phyloP scores from a whole-genome alignment of 1,140 invertebrate genomes.

The Aphaenogaster floridana region DNA sequence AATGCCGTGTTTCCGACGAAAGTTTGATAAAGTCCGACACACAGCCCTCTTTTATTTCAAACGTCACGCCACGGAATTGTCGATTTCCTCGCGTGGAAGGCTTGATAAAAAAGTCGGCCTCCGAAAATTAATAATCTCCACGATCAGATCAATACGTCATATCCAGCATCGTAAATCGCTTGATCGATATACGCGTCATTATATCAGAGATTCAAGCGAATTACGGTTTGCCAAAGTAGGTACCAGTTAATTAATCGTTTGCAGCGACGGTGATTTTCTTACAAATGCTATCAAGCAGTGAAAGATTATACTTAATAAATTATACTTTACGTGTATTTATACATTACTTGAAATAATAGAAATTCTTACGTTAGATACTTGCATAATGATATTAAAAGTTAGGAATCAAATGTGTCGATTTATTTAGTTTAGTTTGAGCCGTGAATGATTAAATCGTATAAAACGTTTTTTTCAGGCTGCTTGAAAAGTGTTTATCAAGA shows the following conservation, averaged over 20 bases:
- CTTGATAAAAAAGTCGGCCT: slow-evolving; percentile 18
- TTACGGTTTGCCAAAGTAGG: background rate
- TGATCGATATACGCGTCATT: slow-evolving; percentile 3
- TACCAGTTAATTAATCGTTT: background rate
- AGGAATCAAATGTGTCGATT: background rate
- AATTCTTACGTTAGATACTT: background rate
- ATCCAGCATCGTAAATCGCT: background rate
- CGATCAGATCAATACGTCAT: slow-evolving; percentile 7
- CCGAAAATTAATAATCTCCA: slow-evolving; percentile 30
- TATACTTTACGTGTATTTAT: background rate
- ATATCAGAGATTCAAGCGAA: background rate
- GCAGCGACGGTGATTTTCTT: background rate
- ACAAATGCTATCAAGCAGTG: background rate
- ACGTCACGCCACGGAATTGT: slow-evolving; percentile 36
- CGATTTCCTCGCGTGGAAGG: slow-evolving; percentile 6
- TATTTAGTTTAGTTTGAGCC: background rate
- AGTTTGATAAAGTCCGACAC: slow-evolving; percentile 52
- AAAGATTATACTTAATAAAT: background rate
- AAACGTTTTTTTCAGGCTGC: background rate
- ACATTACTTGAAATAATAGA: background rate
- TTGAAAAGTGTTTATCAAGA: slow-evolving; percentile 21
- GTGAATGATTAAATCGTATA: background rate
- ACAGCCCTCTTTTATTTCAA: slow-evolving; percentile 27
- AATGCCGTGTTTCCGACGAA: slow-evolving; percentile 24
- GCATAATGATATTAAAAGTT: background rate